Conservation (phyloP, 2,888 invertebrate species). For the Quadroppia sp. region DNA sequence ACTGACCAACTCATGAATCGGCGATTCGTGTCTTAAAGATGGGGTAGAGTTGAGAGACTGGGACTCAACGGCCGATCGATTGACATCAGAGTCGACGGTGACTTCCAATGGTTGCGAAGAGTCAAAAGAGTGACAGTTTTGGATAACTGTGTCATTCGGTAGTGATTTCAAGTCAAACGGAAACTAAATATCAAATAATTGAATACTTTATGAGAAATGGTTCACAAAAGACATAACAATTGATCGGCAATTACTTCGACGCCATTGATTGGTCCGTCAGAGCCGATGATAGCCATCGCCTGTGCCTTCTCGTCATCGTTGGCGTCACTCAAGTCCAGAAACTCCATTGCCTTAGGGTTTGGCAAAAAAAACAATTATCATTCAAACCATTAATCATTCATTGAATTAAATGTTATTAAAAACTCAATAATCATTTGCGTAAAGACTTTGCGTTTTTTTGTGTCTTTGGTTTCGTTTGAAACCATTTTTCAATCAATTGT, state of each 20-base stretch:
- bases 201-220: too few species aligned
- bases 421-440: too few species aligned
- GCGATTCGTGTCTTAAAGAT: neutral
- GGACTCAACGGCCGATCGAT: neutral
- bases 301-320: conserved; percentile 65
- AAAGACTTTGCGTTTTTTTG: too few species aligned
- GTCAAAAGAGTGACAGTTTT: neutral
- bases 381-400: neutral
- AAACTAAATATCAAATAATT: conserved; percentile 37
- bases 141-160: neutral
- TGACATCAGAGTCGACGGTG: neutral
- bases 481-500: too few species aligned
- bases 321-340: conserved; percentile 69
- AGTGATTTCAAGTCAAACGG: conserved; percentile 23
- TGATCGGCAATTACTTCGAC: conserved; percentile 39
- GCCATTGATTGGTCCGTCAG: neutral
- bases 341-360: conserved; percentile 57
- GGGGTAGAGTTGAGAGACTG: neutral
- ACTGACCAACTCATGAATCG: neutral
- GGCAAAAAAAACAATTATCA: neutral
- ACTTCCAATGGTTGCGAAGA: neutral
- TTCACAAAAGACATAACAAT: too few species aligned
- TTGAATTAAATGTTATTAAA: neutral
- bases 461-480: too few species aligned
- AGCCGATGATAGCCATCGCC: conserved; percentile 60